phyloP scores from a whole-genome alignment of 2,797 vertebrate genomes.

The Meda fulgida region DNA sequence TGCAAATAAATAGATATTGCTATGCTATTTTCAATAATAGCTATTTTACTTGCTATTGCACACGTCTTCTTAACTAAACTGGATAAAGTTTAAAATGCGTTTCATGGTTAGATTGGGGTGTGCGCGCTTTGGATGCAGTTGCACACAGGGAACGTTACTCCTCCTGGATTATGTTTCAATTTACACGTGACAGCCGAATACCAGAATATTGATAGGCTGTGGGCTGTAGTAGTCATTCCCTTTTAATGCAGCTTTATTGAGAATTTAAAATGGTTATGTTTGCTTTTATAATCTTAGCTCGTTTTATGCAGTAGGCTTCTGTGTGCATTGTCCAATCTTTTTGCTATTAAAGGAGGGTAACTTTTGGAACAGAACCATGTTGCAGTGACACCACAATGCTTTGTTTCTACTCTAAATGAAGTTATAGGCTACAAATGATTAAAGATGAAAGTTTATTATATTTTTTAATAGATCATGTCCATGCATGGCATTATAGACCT shows the following conservation, averaged over 20 bases:
- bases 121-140: constrained; percentile 8
- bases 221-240: constrained; percentile 8
- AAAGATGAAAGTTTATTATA: not conserved
- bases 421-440: not conserved
- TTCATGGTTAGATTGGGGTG: constrained; percentile 3
- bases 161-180: constrained; percentile 62
- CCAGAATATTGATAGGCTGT: constrained; percentile 35
- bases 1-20: not conserved
- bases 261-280: not conserved
- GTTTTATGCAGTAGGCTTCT: not conserved
- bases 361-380: not conserved
- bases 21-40: not conserved
- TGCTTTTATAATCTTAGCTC: not conserved
- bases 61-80: not conserved
- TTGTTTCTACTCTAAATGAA: not conserved
- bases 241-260: not conserved
- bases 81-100: not conserved
- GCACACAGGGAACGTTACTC: constrained; percentile 57
- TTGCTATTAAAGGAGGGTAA: not conserved
- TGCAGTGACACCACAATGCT: not conserved
- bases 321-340: not conserved
- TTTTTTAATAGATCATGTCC: not conserved
- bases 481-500: not conserved
- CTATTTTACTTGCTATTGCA: too few relatives aligned
- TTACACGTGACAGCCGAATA: constrained; percentile 58